These are phyloP conservation scores for Norana najaformis DNA, from an alignment of 2,888 invertebrate species.

Conservation along the genomic window DNA sequence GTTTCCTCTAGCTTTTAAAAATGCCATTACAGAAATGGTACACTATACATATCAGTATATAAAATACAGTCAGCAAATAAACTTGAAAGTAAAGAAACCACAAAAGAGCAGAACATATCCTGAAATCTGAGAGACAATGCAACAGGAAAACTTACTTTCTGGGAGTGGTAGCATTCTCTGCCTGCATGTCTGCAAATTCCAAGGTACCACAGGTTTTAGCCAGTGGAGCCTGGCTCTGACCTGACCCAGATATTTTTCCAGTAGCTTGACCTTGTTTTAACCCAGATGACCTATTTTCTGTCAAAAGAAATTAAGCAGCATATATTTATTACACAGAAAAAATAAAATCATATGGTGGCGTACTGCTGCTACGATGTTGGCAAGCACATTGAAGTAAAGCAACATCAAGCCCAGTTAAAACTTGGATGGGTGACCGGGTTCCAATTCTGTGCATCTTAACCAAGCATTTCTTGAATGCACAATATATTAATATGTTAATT, in stretches of 20 bases:
- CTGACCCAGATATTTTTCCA: background rate
- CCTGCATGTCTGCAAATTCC: background rate
- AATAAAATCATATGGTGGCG: background rate
- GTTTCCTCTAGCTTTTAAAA: too few species aligned
- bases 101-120: background rate
- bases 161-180: slow-evolving; percentile 7
- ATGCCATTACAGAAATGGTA: too few species aligned
- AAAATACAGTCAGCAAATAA: too few species aligned
- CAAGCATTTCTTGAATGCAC: too few species aligned
- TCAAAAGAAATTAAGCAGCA: background rate
- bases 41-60: too few species aligned
- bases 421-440: too few species aligned
- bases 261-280: background rate
- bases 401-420: background rate
- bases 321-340: background rate
- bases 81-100: background rate
- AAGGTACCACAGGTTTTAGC: background rate
- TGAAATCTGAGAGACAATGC: background rate
- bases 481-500: too few species aligned
- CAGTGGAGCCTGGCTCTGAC: background rate
- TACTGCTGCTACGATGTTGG: background rate
- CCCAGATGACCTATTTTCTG: background rate
- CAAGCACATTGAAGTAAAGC: background rate
- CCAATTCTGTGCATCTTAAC: too few species aligned
- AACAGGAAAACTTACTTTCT: slow-evolving; percentile 17